Evolutionary conservation across 2,113 vertebrate species (phyloP).

Genomic region (Austrofundulus limnaeus): DNA sequence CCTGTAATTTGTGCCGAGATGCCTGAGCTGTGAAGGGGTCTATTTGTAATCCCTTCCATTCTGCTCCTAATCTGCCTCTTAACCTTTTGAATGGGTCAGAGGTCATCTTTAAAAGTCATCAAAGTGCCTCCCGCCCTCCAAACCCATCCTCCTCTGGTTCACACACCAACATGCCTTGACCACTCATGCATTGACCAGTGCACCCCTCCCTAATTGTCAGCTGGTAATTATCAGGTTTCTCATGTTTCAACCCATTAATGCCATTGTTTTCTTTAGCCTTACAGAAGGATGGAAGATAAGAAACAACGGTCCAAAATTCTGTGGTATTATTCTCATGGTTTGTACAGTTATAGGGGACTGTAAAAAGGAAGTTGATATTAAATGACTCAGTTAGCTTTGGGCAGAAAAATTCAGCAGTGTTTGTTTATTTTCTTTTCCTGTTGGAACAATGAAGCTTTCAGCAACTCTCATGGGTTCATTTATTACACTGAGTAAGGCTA

Average conservation of each 20-base stretch:
- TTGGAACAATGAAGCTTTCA: no score
- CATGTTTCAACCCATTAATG: background rate
- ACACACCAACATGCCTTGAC: constrained; percentile 34
- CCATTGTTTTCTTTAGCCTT: background rate
- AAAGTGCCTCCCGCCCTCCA: constrained; percentile 31
- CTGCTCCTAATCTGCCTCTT: constrained; percentile 63
- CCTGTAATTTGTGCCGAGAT: constrained; percentile 51
- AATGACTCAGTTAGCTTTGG: background rate
- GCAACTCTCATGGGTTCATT: background rate
- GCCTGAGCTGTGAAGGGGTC: constrained; percentile 34
- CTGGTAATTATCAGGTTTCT: background rate
- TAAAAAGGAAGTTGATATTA: constrained; percentile 16
- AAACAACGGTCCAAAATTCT: no score
- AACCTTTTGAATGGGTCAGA: constrained; percentile 60
- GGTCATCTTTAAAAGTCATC: constrained; percentile 73
- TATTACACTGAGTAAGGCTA: no score
- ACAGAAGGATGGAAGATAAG: background rate
- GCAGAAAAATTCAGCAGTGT: background rate
- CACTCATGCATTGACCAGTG: constrained; percentile 20
- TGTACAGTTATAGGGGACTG: background rate
- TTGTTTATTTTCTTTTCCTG: background rate
- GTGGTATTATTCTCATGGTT: background rate
- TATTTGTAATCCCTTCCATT: constrained; percentile 50
- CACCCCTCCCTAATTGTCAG: constrained; percentile 17
- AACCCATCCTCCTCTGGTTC: constrained; percentile 38